Base-by-base conservation (phyloP, 2,888 invertebrate genomes). In the Euzophera pinguis region DNA sequence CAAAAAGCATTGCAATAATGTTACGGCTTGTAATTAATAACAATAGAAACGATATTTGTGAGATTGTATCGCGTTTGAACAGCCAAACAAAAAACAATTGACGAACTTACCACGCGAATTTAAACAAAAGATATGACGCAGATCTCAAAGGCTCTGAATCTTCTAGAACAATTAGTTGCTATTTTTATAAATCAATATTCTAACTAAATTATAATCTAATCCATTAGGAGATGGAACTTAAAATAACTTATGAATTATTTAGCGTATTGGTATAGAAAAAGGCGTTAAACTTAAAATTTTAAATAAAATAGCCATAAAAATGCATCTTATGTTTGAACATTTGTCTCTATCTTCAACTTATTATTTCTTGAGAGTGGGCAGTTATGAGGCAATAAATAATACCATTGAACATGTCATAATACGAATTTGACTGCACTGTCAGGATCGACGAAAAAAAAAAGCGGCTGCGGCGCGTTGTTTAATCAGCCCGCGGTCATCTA, bases 21-120 rank as follows among this genome's bases (percentile, higher is more conserved):
- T 42, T 42, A 50, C 50, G 50, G 51, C 22, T 17, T 13, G 13
- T 51, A 51, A 51, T 51, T 51, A 51, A 43, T 43, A 43, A 51
- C 51, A 51, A 51, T 51, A 51, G 51, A 51, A 34, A 51, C 34
- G 10, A 37, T 43, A 43, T 50, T 50, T 14, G 37, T 39, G 38
- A 22, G 42, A 43, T 51, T 12, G 7, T 43, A 51, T 43, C 42
- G 43, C 22, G 43, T 13, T 39, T 17, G 43, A 43, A 22, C 12
- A 27, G 51, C 37, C 27, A 14, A 34, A 43, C 43, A 42, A 43
- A 50, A 51, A 50, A 50, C 41, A 50, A 50, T 50, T 9, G 34
- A 13, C 48, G 14, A 38, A 1, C n/a, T 16, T 14, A 39, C 49
- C 29, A 41, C 39, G 38, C 38, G 12, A 8, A 39, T 39, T 39